Conservation (phyloP, 1,140 invertebrate species). For the Wiebesia pumilae region DNA sequence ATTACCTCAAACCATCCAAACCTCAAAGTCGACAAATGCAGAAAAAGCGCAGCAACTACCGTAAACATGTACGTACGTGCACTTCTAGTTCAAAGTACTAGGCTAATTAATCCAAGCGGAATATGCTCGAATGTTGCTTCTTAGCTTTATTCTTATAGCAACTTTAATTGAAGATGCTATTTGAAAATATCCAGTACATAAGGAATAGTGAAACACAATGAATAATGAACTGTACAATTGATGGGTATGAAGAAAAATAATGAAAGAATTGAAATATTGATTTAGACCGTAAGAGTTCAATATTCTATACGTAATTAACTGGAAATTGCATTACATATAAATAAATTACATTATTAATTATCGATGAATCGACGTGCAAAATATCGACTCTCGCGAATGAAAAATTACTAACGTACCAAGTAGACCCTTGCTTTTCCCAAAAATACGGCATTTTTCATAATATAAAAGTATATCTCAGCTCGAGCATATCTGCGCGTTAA, state of each 20-base stretch:
- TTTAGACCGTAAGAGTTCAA: neutral
- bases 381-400: no score
- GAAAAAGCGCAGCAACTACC: neutral
- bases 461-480: neutral
- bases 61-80: neutral
- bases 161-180: conserved; percentile 7
- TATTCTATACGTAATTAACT: neutral
- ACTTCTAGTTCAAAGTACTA: neutral
- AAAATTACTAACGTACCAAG: neutral
- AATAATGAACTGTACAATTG: neutral
- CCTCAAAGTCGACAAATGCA: conserved; percentile 15
- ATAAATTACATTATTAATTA: no score
- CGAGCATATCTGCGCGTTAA: no score
- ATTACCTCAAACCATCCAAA: neutral
- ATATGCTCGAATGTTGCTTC: neutral
- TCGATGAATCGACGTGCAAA: no score
- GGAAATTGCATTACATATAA: neutral
- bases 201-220: neutral
- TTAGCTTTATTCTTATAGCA: neutral
- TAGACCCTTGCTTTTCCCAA: neutral
- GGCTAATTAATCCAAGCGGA: neutral
- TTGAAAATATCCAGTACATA: neutral
- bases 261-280: neutral
- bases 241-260: neutral
- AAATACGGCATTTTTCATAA: neutral